Evolutionary conservation across 2,113 vertebrate genomes (phyloP).

Genomic region (Chaetodon trifascialis): DNA sequence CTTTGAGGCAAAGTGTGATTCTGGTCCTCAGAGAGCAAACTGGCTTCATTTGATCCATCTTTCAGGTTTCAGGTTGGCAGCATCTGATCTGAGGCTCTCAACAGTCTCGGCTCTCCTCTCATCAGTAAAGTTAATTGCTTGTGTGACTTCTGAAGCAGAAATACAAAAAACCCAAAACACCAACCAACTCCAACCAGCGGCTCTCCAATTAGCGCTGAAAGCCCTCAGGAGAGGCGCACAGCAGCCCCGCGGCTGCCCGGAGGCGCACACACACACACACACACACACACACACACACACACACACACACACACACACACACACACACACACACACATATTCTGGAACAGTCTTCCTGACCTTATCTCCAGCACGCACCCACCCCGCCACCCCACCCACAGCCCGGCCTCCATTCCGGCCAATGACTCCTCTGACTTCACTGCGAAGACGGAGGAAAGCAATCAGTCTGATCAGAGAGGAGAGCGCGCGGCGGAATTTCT

Average conservation of each 20-base stretch:
- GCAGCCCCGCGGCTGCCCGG: no score
- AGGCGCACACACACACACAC: background rate
- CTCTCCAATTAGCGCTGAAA: conserved; percentile 15
- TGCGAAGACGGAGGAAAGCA: conserved; percentile 1
- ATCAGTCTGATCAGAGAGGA: conserved; percentile 35
- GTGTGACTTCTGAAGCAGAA: conserved; percentile 2
- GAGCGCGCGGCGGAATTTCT: background rate
- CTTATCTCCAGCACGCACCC: background rate
- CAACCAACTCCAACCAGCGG: background rate
- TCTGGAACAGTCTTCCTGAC: conserved; percentile 13
- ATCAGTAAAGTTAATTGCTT: background rate
- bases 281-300: conserved; percentile 1
- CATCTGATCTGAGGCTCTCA: conserved; percentile 6
- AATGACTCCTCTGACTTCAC: conserved; percentile 22
- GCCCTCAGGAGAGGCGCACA: background rate
- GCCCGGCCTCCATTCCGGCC: background rate
- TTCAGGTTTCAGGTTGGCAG: conserved; percentile 1
- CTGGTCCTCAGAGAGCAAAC: no score
- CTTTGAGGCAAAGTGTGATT: no score
- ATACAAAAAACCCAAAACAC: background rate
- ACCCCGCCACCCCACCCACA: background rate
- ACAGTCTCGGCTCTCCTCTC: background rate
- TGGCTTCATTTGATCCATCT: background rate
- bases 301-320: background rate
- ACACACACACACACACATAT: background rate